Evolutionary conservation across 2,797 vertebrate genomes (phyloP).

Genomic region (Anisognathus igniventris): DNA sequence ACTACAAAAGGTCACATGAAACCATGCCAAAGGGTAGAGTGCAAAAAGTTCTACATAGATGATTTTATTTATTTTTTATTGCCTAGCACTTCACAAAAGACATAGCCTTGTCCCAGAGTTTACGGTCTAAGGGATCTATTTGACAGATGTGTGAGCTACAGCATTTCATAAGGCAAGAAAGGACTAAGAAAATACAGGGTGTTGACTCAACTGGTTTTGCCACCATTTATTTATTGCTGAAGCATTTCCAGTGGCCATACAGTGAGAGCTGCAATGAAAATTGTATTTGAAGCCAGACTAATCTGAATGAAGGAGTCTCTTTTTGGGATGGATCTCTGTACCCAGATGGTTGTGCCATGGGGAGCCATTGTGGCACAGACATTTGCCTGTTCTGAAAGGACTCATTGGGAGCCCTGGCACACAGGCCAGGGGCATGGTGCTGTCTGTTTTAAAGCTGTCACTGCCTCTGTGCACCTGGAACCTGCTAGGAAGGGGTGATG

Average conservation of each 20-base stretch:
- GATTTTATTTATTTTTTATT: constrained; percentile 9
- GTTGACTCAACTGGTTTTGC: not conserved
- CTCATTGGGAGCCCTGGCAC: not conserved
- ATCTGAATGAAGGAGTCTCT: not conserved
- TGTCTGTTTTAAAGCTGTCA: not conserved
- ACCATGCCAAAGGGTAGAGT: not conserved
- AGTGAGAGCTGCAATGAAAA: not conserved
- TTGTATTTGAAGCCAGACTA: not conserved
- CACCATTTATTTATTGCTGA: not conserved
- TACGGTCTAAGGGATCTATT: not conserved
- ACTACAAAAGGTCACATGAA: not conserved
- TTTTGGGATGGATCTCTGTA: not conserved
- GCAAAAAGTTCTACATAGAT: not conserved
- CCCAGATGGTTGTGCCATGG: not conserved
- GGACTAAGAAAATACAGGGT: not conserved
- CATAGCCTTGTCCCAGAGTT: not conserved
- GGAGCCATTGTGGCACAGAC: not conserved
- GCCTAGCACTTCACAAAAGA: not conserved
- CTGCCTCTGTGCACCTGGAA: not conserved
- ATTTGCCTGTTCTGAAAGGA: not conserved
- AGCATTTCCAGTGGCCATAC: not conserved
- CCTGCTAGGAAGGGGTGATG: not conserved
- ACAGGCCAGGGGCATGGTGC: not conserved
- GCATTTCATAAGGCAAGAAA: constrained; percentile 15
- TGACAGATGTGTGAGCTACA: constrained; percentile 19